These are phyloP conservation scores for Lasioglossum villosulum DNA, from an alignment of 2,888 invertebrate genomes.

Conservation along the genomic window DNA sequence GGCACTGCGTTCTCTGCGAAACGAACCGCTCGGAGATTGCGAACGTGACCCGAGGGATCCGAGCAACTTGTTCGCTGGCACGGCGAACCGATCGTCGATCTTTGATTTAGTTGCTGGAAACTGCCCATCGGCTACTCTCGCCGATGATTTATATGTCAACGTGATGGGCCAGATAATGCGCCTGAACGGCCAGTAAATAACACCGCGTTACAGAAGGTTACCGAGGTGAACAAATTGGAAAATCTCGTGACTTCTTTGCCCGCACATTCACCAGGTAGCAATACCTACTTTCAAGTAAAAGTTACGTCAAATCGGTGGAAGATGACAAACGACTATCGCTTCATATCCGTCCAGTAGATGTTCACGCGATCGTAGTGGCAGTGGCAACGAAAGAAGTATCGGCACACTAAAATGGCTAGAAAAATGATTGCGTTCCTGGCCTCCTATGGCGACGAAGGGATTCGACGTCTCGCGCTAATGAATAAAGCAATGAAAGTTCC, in stretches of 20 bases:
- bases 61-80: background rate
- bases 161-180: background rate
- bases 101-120: conserved; percentile 12
- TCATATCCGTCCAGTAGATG: too few species aligned
- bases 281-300: too few species aligned
- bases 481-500: background rate
- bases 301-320: too few species aligned
- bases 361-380: too few species aligned
- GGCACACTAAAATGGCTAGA: too few species aligned
- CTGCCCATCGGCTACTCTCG: background rate
- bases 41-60: background rate
- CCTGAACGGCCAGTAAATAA: background rate
- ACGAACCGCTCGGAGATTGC: background rate
- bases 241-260: background rate
- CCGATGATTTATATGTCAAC: conserved; percentile 13
- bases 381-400: too few species aligned
- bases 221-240: background rate
- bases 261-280: background rate
- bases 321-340: too few species aligned
- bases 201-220: background rate
- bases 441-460: too few species aligned
- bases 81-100: background rate
- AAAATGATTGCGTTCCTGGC: too few species aligned
- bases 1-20: background rate
- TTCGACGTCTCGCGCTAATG: background rate